A percentile compares a stretch with the other conserved stretches of the same genome.
These are phyloP conservation scores for Arenaria interpres DNA, from an alignment of 2,113 vertebrate species.

Conservation along the genomic window DNA sequence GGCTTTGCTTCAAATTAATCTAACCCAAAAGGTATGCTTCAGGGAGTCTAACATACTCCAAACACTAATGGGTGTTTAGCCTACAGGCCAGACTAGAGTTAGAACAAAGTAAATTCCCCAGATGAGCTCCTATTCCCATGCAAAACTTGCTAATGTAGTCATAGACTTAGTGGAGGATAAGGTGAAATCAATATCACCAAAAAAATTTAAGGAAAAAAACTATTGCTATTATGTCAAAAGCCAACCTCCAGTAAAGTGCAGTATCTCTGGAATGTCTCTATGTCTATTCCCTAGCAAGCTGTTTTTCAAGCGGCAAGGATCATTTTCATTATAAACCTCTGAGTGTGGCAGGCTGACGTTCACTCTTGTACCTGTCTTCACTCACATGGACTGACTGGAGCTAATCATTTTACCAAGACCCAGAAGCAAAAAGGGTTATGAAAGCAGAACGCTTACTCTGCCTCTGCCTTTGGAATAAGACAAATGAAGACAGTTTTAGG, in stretches of 20 bases:
- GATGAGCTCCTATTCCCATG: neutral
- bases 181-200: neutral
- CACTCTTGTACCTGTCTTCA: neutral
- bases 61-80: neutral
- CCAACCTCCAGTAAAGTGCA: neutral
- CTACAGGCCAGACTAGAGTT: neutral
- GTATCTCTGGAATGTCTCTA: neutral
- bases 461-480: neutral
- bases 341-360: neutral
- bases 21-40: neutral
- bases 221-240: neutral
- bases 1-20: neutral
- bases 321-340: neutral
- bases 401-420: slow-evolving; percentile 26
- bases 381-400: neutral
- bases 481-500: slow-evolving; percentile 1
- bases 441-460: neutral
- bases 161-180: neutral
- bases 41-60: neutral
- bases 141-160: neutral
- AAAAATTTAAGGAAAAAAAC: neutral
- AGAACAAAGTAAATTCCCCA: neutral
- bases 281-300: neutral
- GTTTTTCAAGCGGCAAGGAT: neutral
- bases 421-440: neutral